Evolutionary conservation across 1,140 invertebrate genomes (phyloP), one percentile per base, ranked within the genome.

Genomic region (Neodiprion pinetum): DNA sequence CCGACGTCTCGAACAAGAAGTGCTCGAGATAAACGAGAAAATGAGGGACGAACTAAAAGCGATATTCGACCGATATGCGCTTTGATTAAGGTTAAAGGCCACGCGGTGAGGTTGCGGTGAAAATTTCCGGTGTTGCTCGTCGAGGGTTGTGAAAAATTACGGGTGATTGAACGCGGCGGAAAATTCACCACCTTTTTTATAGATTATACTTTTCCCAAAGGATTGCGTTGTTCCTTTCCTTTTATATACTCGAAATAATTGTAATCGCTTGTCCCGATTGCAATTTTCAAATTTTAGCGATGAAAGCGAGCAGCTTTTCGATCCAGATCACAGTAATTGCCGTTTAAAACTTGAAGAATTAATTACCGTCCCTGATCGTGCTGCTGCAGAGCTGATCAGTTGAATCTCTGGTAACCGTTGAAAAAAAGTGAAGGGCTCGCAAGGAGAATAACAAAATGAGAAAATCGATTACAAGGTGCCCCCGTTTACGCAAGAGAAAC

Each of bases 181-280:
- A 71, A 70, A 67, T 73, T 49, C 17, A 66, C 70, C 70, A 70
- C 17, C 53, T 28, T 10, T 10, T 7, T 49, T 70, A 12, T 7
- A 17, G 12, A 14, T 67, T 71, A 70, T 67, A 72, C 40, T 70
- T 73, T 65, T 28, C 48, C 61, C 9, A 5, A 50, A 10, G 70
- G n/a, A 70, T 9, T 12, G 17, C 50, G n/a, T 71, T 48, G 48
- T 72, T 70, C n/a, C 48, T 68, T 48, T 73, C 40, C 61, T 72
- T 49, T 48, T 49, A 14, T 14, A 12, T 70, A 11, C 70, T 48
- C 40, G 71, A 77, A 74, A 75, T 67, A 76, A 74, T 73, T 79
- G 77, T 80, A 40, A 40, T 40, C 28, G 28, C 5, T 40, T 40
- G 2, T 40, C 28, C 2, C 28, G 28, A 40, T 40, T 40, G 28